phyloP scores from a whole-genome alignment of 2,888 invertebrate genomes.

The Mayetiola destructor region DNA sequence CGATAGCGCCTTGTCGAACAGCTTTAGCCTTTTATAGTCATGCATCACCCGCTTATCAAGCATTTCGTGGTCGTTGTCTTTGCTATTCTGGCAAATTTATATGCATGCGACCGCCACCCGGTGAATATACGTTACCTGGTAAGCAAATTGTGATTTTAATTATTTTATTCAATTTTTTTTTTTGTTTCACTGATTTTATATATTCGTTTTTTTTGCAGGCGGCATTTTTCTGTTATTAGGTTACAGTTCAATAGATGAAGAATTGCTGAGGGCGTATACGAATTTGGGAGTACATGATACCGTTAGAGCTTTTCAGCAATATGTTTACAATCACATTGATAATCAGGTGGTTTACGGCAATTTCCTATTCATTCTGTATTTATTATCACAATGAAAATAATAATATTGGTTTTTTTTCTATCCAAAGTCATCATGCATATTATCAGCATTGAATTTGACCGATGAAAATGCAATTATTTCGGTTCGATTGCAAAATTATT shows the following conservation, averaged over 20 bases:
- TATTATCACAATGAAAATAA: background rate
- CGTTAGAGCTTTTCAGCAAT: constrained; percentile 65
- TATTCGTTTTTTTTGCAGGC: constrained; percentile 32
- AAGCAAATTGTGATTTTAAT: constrained; percentile 17
- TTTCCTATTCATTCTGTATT: background rate
- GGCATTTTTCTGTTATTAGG: constrained; percentile 80
- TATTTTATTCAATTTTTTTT: background rate
- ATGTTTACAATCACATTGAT: constrained; percentile 54
- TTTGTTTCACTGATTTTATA: background rate
- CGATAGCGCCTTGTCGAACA: constrained; percentile 73
- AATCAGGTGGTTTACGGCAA: constrained; percentile 43
- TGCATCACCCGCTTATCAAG: constrained; percentile 79
- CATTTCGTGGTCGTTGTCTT: constrained; percentile 73
- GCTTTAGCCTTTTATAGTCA: constrained; percentile 81
- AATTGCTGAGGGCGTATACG: constrained; percentile 64
- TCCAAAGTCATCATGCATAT: constrained; percentile 63
- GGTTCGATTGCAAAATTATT: constrained; percentile 54
- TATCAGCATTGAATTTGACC: constrained; percentile 72
- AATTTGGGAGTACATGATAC: constrained; percentile 74
- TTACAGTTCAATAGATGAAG: constrained; percentile 80
- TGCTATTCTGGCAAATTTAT: constrained; percentile 86
- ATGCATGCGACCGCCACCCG: constrained; percentile 72
- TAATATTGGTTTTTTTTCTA: constrained; percentile 12
- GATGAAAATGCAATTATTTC: constrained; percentile 79
- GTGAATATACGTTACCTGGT: constrained; percentile 39